A percentile compares a stretch with the other conserved stretches of the same genome.
Evolutionary conservation across 2,113 vertebrate genomes (phyloP).

Genomic region (Triplophysa rosa): DNA sequence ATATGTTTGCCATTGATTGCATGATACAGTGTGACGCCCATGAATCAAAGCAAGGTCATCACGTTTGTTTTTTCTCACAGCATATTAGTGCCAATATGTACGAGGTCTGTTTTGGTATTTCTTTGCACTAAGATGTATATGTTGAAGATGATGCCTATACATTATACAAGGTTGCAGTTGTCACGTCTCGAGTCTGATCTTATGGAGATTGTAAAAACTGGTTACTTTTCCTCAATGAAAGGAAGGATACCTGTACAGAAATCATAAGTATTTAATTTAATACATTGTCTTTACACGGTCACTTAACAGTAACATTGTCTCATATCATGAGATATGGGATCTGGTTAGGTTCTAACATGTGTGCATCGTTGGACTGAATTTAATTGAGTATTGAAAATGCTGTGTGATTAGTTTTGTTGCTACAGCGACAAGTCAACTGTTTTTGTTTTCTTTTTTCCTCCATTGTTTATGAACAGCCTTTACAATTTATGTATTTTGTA

Average conservation of each 20-base stretch:
- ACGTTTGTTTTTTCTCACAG: conserved; percentile 25
- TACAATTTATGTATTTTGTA: conserved; percentile 30
- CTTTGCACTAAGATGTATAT: conserved; percentile 38
- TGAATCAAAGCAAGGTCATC: conserved; percentile 14
- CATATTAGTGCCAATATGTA: conserved; percentile 38
- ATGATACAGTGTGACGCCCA: conserved; percentile 27
- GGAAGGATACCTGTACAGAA: conserved; percentile 30
- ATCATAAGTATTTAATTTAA: conserved; percentile 34
- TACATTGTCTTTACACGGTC: background rate
- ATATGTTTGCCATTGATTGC: conserved; percentile 15
- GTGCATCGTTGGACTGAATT: conserved; percentile 36
- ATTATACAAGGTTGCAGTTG: conserved; percentile 13
- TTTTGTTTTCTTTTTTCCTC: conserved; percentile 1
- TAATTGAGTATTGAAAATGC: conserved; percentile 30
- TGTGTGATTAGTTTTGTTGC: conserved; percentile 38
- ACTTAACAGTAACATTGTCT: conserved; percentile 4
- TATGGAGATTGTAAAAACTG: conserved; percentile 17
- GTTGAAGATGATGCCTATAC: conserved; percentile 32
- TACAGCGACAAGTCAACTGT: conserved; percentile 13
- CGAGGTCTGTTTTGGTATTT: conserved; percentile 16
- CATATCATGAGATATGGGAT: conserved; percentile 32
- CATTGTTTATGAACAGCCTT: conserved; percentile 13
- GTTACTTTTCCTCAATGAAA: conserved; percentile 13
- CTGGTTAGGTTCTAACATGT: conserved; percentile 7
- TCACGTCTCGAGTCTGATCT: conserved; percentile 23